A percentile compares a stretch with the other conserved stretches of the same genome.
These are phyloP conservation scores for Lycaon pictus DNA, from an alignment of 2,113 vertebrate species.

Conservation along the genomic window DNA sequence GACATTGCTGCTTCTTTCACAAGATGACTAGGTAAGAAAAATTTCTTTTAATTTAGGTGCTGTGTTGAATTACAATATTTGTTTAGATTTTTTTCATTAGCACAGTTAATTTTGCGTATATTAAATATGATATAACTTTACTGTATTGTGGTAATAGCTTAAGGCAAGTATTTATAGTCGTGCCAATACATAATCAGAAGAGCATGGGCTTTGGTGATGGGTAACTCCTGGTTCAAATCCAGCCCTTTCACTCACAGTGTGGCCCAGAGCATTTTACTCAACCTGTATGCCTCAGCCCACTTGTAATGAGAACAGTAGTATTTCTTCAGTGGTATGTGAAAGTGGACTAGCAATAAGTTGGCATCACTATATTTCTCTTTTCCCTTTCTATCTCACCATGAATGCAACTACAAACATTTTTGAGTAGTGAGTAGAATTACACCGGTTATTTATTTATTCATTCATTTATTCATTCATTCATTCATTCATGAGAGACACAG, in stretches of 20 bases:
- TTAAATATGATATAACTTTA: background rate
- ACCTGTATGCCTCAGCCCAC: background rate
- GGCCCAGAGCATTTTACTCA: background rate
- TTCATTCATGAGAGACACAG: too few relatives aligned
- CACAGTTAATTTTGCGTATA: background rate
- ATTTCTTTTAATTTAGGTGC: background rate
- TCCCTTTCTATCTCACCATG: background rate
- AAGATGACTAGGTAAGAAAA: background rate
- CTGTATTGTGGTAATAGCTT: background rate
- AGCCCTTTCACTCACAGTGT: background rate
- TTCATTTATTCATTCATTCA: too few relatives aligned
- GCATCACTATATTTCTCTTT: background rate
- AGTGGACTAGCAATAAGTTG: background rate
- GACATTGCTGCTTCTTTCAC: background rate
- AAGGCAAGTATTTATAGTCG: slow-evolving; percentile 17
- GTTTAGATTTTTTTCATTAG: background rate
- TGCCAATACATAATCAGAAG: background rate
- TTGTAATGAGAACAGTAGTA: background rate
- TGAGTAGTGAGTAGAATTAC: background rate
- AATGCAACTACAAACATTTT: background rate
- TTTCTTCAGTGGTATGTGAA: background rate
- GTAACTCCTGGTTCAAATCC: background rate
- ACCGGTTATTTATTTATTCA: background rate
- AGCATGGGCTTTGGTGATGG: background rate
- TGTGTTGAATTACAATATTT: background rate